Percentiles rank a stretch among this genome's conserved stretches.
Conservation (phyloP, 2,888 invertebrate species). For the Notodonta ziczac region DNA sequence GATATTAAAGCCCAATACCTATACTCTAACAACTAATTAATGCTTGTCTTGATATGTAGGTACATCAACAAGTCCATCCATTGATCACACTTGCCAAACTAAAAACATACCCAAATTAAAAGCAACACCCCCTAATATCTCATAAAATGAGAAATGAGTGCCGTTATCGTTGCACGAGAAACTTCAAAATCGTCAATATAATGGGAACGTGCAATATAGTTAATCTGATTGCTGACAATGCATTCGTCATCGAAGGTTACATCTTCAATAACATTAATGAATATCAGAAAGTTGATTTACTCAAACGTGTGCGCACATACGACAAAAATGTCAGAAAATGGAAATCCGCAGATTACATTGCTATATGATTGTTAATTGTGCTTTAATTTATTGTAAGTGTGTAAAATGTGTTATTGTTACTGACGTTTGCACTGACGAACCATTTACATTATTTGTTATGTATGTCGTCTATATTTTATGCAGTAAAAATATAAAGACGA, state of each 20-base stretch:
- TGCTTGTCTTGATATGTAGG: no score
- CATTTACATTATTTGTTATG: no score
- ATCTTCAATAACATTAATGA: slow-evolving; percentile 11
- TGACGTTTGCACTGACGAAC: no score
- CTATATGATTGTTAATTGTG: slow-evolving; percentile 61
- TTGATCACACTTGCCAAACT: no score
- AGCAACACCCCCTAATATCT: no score
- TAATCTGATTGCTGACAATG: slow-evolving; percentile 21
- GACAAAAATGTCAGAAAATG: slow-evolving; percentile 75
- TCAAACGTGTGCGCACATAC: slow-evolving; percentile 9
- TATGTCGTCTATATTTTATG: no score
- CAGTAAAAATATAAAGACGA: no score
- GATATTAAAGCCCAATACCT: no score
- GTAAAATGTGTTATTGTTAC: not conserved
- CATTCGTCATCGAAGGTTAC: slow-evolving; percentile 29
- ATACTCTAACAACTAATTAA: no score
- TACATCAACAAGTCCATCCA: no score
- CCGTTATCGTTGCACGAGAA: not conserved
- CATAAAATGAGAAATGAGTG: no score
- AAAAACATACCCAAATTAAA: no score
- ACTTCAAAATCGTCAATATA: slow-evolving; percentile 8
- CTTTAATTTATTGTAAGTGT: slow-evolving; percentile 50
- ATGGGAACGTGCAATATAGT: slow-evolving; percentile 34
- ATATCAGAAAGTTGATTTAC: not conserved
- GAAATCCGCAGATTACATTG: slow-evolving; percentile 60